These are phyloP conservation scores for Lathronympha strigana DNA, from an alignment of 2,888 invertebrate genomes.

Conservation along the genomic window DNA sequence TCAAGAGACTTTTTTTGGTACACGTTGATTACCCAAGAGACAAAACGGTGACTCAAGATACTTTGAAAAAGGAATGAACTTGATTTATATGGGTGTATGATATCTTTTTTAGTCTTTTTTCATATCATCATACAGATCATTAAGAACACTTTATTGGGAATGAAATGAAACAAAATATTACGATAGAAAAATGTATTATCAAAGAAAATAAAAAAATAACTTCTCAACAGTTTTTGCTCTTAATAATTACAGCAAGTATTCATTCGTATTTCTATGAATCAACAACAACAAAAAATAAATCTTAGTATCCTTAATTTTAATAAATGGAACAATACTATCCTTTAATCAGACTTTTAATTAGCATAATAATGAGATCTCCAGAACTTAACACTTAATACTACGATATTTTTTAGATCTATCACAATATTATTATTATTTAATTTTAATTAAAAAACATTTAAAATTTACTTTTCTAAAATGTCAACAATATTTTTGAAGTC, in stretches of 20 bases:
- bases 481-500: slow-evolving; percentile 1
- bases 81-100: neutral
- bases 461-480: neutral
- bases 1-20: neutral
- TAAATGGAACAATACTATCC: slow-evolving; percentile 2
- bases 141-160: too few relatives aligned
- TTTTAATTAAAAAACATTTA: too few relatives aligned
- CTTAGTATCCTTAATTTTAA: neutral
- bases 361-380: slow-evolving; percentile 2
- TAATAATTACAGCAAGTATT: slow-evolving; percentile 1
- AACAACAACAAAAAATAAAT: neutral
- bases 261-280: too few relatives aligned
- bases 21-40: neutral
- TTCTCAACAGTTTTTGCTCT: neutral
- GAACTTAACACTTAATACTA: slow-evolving; percentile 1
- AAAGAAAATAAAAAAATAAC: neutral
- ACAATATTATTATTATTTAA: neutral
- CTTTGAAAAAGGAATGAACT: neutral
- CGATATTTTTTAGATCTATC: slow-evolving; percentile 1
- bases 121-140: neutral
- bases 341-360: slow-evolving; percentile 8
- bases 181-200: too few relatives aligned
- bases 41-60: neutral
- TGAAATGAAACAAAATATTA: too few relatives aligned
- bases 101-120: neutral